Evolutionary conservation across 2,797 vertebrate species (phyloP).

Genomic region (Poecilia velifera): DNA sequence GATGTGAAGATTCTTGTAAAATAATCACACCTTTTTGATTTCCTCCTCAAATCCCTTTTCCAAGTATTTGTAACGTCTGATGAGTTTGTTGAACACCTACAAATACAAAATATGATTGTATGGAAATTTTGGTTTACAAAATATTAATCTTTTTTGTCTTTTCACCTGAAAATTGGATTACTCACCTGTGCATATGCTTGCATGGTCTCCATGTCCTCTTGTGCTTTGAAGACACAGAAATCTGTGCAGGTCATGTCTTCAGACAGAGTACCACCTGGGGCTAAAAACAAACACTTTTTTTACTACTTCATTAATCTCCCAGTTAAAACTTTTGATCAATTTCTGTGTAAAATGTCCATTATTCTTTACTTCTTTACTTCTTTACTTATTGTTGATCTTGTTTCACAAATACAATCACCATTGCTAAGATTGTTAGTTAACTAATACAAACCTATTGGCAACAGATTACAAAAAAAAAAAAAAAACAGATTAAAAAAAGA

Average conservation of each 20-base stretch:
- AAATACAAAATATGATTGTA: background rate
- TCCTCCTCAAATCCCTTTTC: conserved; percentile 99
- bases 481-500: background rate
- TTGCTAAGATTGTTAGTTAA: no score
- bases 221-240: conserved; percentile 96
- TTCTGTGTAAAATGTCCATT: background rate
- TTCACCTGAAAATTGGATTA: background rate
- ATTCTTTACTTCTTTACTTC: background rate
- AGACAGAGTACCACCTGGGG: conserved; percentile 93
- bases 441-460: background rate
- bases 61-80: conserved; percentile 98
- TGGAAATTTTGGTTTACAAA: background rate
- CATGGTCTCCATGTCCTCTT: conserved; percentile 98
- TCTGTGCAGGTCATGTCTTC: conserved; percentile 95
- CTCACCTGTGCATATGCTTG: conserved; percentile 93
- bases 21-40: conserved; percentile 90
- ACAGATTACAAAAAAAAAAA: background rate
- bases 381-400: background rate
- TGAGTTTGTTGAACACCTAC: conserved; percentile 98
- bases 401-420: background rate
- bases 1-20: no score
- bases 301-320: background rate
- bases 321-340: background rate
- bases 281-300: conserved; percentile 65
- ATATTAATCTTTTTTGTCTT: background rate